Conservation (phyloP, 2,888 invertebrate species). For the Volucella bombylans region DNA sequence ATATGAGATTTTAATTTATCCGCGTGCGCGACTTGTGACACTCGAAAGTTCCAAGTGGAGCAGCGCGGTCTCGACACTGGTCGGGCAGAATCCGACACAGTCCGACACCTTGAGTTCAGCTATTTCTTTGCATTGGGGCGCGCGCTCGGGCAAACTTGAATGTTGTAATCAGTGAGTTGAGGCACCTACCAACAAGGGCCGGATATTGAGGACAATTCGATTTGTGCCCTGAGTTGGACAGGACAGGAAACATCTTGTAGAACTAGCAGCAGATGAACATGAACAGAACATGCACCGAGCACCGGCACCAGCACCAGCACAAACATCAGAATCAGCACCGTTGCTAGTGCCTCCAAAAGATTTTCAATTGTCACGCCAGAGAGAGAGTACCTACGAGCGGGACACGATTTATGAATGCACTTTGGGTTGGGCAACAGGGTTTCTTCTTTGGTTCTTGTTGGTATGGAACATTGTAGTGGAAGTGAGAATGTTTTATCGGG, state of each 20-base stretch:
- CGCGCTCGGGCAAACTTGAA: slow-evolving; percentile 50
- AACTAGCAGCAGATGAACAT: slow-evolving; percentile 77
- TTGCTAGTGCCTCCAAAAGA: slow-evolving; percentile 24
- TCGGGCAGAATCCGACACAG: neutral
- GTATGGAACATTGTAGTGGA: slow-evolving; percentile 4
- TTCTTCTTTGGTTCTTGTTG: neutral
- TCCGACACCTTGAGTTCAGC: slow-evolving; percentile 6
- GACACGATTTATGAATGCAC: slow-evolving; percentile 72
- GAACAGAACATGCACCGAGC: slow-evolving; percentile 63
- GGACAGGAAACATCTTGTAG: slow-evolving; percentile 83
- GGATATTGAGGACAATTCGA: slow-evolving; percentile 82
- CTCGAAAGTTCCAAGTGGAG: slow-evolving; percentile 52
- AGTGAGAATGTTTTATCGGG: slow-evolving; percentile 65
- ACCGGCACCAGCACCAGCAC: slow-evolving; percentile 43
- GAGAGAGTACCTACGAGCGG: neutral
- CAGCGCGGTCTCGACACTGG: slow-evolving; percentile 12
- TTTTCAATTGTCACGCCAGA: slow-evolving; percentile 63
- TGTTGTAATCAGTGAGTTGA: slow-evolving; percentile 71
- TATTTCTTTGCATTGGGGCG: slow-evolving; percentile 8
- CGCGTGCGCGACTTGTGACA: slow-evolving; percentile 68
- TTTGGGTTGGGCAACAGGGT: slow-evolving; percentile 50
- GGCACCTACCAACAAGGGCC: slow-evolving; percentile 64
- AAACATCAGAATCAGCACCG: neutral
- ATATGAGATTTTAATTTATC: slow-evolving; percentile 74
- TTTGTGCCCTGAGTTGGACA: slow-evolving; percentile 78